Percentiles rank a stretch among this genome's conserved stretches.
Evolutionary conservation across 2,113 vertebrate species (phyloP).

Genomic region (Tetraodon nigroviridis): DNA sequence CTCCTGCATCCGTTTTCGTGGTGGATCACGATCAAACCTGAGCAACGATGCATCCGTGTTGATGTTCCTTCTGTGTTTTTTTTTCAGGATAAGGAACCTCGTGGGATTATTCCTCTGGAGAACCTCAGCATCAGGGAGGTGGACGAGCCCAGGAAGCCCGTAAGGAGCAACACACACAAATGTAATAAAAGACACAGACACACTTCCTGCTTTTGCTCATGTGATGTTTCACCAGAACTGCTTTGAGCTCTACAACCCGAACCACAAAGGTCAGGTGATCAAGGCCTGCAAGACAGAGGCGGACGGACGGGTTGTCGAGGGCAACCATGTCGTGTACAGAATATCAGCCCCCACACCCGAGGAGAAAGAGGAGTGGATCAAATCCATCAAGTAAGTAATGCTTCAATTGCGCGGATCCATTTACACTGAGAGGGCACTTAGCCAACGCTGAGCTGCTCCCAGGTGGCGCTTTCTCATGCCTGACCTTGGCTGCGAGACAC

Average conservation of each 20-base stretch:
- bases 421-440: constrained; percentile 61
- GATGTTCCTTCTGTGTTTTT: constrained; percentile 34
- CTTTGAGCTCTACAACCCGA: constrained; percentile 95
- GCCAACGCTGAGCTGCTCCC: constrained; percentile 40
- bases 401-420: constrained; percentile 44
- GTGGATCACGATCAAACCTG: too few relatives aligned
- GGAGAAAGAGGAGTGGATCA: constrained; percentile 99
- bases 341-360: constrained; percentile 96
- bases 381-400: constrained; percentile 90
- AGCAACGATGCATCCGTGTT: background rate
- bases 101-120: constrained; percentile 95
- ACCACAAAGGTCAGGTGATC: constrained; percentile 96
- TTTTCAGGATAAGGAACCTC: constrained; percentile 91
- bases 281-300: constrained; percentile 98
- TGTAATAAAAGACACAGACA: background rate
- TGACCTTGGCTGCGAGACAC: constrained; percentile 65
- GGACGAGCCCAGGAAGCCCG: constrained; percentile 93
- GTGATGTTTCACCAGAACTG: constrained; percentile 80
- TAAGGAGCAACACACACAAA: constrained; percentile 61
- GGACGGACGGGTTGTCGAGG: constrained; percentile 93
- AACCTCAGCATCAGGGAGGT: constrained; percentile 97
- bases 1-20: background rate
- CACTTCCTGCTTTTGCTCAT: background rate
- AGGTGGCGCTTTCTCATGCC: constrained; percentile 54
- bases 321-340: constrained; percentile 96